Conservation (phyloP, 2,113 vertebrate species). For the Pterocles gutturalis region DNA sequence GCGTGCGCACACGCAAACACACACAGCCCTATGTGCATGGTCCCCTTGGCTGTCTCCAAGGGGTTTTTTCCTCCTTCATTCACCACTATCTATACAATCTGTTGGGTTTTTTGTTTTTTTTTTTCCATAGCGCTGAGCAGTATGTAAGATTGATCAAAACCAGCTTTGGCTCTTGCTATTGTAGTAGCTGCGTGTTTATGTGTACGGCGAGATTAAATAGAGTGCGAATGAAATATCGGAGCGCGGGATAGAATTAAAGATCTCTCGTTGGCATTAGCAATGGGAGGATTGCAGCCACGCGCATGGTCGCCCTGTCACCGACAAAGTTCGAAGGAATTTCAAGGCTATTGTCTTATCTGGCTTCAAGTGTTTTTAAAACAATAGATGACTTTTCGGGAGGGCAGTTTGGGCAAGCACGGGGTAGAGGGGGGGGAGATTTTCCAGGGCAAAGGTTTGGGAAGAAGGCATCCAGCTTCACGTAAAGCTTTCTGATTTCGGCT, state of each 20-base stretch:
- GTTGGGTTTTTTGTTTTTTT: neutral
- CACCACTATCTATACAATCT: neutral
- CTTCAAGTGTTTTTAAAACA: constrained; percentile 66
- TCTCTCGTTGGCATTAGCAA: neutral
- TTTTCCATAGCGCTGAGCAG: neutral
- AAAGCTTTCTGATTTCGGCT: constrained; percentile 67
- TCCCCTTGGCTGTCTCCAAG: neutral
- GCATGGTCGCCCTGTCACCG: neutral
- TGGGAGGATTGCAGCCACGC: neutral
- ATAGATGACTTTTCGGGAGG: constrained; percentile 43
- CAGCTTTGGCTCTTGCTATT: neutral
- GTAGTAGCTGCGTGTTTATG: neutral
- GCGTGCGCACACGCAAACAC: neutral
- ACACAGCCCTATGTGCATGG: constrained; percentile 9
- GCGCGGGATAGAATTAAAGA: neutral
- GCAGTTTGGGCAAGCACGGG: constrained; percentile 26
- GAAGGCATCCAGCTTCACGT: constrained; percentile 28
- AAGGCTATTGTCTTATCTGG: constrained; percentile 69
- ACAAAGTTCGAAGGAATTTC: constrained; percentile 64
- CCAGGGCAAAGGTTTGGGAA: constrained; percentile 58
- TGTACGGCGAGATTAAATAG: neutral
- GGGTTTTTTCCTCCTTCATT: neutral
- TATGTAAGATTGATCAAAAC: neutral
- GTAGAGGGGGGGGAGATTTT: neutral
- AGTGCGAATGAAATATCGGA: constrained; percentile 16